Base-by-base conservation (phyloP, 2,888 invertebrate genomes). In the Esperia sulphurella region DNA sequence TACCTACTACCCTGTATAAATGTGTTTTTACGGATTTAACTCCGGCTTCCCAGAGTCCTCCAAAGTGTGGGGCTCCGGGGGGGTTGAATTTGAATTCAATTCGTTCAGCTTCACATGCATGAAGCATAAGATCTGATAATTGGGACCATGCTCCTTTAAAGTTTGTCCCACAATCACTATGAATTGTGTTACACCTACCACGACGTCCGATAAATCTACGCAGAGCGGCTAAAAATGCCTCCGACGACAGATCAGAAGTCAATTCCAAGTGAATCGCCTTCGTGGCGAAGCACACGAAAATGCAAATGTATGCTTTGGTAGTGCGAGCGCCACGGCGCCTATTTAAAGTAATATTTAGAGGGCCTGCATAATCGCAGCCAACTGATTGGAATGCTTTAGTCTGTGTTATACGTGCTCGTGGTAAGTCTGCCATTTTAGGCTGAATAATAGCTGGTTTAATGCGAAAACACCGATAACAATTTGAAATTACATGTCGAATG, bases 131-230 rank as follows among this genome's bases (percentile, higher is more conserved):
- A 14, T 31, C 31, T 14, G 31, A 14, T 8, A 43, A 43, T 31
- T 43, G 43, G 8, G 31, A 33, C 10, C 14, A 14, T 9, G 33
- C 43, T 3, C 31, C 43, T 0, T 33, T 14, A 43, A 43, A 43
- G 31, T 43, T 43, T 6, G 43, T 43, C 8, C 43, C 43, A n/a
- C 43, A 43, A 8, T 43, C 43, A 3, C 33, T 33, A 33, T 43
- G 31, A 14, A 43, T 8, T 9, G 31, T 31, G 9, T 8, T 13
- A n/a, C 43, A 41, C n/a, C 14, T 8, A 28, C 50, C 53, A n/a
- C 53, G 38, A 28, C 50, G 48, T 9, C 41, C 40, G 39, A 47
- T 50, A 41, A 51, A 51, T 9, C 46, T 14, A 10, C 29, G 8
- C 14, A 51, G 9, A 4, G 42, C 28, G 8, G 43, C 33, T 6